Evolutionary conservation across 2,797 vertebrate species (phyloP).

Genomic region (Synaphobranchus kaupii): DNA sequence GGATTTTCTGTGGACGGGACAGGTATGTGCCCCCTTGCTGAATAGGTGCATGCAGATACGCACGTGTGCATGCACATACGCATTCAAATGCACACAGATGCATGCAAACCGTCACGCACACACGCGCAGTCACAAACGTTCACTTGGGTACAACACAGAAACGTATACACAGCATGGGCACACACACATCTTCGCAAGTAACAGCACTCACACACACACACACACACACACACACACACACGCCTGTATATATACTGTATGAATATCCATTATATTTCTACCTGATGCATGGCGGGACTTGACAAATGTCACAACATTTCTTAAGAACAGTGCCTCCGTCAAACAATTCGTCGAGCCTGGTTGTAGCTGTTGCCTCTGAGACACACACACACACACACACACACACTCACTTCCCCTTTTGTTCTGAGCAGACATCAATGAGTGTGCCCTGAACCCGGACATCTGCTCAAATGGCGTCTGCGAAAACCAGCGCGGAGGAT

Average conservation of each 20-base stretch:
- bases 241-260: not conserved
- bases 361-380: not conserved
- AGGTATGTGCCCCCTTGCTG: constrained; percentile 62
- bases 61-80: not conserved
- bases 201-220: not conserved
- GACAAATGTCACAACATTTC: too few species aligned
- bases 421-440: constrained; percentile 71
- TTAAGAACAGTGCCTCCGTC: not conserved
- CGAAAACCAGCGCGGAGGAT: constrained; percentile 73
- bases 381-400: not conserved
- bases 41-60: not conserved
- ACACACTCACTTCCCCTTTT: not conserved
- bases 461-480: constrained; percentile 74
- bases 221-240: too few species aligned
- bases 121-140: not conserved
- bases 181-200: too few species aligned
- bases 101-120: too few species aligned
- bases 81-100: not conserved
- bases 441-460: constrained; percentile 74
- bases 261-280: too few species aligned
- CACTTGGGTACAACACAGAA: not conserved
- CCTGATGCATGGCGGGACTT: too few species aligned
- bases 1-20: constrained; percentile 78
- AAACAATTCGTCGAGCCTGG: not conserved
- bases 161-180: too few species aligned